Base-by-base conservation (phyloP, 2,888 invertebrate species). In the Bellardia bayeri region DNA sequence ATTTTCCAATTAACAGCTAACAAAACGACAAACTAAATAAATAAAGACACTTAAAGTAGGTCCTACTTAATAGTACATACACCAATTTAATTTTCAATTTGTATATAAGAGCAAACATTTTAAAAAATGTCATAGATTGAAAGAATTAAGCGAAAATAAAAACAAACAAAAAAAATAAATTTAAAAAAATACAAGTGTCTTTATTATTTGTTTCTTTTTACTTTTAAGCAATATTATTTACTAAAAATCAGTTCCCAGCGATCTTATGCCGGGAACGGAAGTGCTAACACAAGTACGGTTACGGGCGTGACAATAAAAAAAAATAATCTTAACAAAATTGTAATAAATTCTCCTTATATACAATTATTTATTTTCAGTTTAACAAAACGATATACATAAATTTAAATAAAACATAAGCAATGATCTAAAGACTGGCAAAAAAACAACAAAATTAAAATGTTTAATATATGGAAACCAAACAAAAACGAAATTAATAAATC, bases 221-320 rank as follows among this genome's bases (percentile, higher is more conserved):
- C 72, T 74, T 68, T 61, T n/a, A 42, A 74, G 63, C 82, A 79
- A 54, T 71, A 75, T 51, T 75, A 51, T 71, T 83, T 71, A 83
- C 76, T 64, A 37, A 45, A 71, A 79, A 16, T 91, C 89, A 91
- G 90, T 90, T 90, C 81, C 90, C 90, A 81, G 79, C 85, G 82
- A 85, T 80, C 84, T 79, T 75, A 76, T 56, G 88, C 81, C 88
- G 89, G 85, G 89, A 81, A 88, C 89, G 90, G 90, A 91, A 90
- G 90, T 90, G 86, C 86, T 54, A 49, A 61, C 30, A 37, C 68
- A 58, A 64, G 37, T 51, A 74, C 85, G 85, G 56, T 64, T 56
- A 61, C 79, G 75, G 37, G 76, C 56, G 58, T 49, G 4, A 45
- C 13, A 66, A 16, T 40, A 69, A 40, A 40, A 61, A 72, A 14